phyloP scores from a whole-genome alignment of 2,797 vertebrate species.

The Simalia tracyae region DNA sequence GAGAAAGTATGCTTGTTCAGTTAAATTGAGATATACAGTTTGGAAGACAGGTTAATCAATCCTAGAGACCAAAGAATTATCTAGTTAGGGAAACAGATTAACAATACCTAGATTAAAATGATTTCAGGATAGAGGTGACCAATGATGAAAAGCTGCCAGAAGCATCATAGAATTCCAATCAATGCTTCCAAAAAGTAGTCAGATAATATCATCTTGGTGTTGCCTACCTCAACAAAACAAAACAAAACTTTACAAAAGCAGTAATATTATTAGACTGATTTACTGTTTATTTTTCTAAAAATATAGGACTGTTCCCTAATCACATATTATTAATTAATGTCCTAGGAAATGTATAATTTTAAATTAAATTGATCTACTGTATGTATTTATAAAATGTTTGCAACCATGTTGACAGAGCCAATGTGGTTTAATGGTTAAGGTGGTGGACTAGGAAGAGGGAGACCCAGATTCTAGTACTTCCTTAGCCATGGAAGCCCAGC shows the following conservation, averaged over 20 bases:
- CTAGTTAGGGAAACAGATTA: not conserved
- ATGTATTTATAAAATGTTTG: not conserved
- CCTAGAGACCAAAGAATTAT: not conserved
- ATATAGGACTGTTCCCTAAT: not conserved
- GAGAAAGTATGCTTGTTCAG: not conserved
- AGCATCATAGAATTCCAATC: not conserved
- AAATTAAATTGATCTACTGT: not conserved
- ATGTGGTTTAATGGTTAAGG: not conserved
- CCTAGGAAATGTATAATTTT: not conserved
- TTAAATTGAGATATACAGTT: not conserved
- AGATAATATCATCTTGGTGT: not conserved
- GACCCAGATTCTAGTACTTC: not conserved
- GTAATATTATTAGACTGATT: not conserved
- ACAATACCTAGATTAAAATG: not conserved
- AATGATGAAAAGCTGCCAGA: not conserved
- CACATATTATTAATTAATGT: not conserved
- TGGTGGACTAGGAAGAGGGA: too few relatives aligned
- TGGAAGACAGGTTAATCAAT: not conserved
- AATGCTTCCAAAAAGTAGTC: not conserved
- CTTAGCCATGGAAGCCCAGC: not conserved
- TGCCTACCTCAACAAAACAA: not conserved
- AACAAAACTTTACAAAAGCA: not conserved
- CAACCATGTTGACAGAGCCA: not conserved
- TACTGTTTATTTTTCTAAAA: not conserved
- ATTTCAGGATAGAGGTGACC: not conserved